Percentiles rank a stretch among this genome's conserved stretches.
Conservation (phyloP, 2,113 vertebrate genomes). For the Pygoscelis adeliae region DNA sequence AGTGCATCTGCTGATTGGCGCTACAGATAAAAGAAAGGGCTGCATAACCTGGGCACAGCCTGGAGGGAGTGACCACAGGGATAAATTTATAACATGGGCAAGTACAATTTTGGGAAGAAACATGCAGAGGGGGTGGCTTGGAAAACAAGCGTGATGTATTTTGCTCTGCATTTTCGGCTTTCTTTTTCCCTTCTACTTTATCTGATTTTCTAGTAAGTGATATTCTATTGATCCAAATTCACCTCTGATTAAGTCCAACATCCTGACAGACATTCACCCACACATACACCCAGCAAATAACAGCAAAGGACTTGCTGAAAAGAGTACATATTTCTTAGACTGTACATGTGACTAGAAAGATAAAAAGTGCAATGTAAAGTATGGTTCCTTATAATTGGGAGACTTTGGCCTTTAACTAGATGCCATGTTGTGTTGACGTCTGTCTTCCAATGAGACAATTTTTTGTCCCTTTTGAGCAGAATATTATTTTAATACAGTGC, state of each 20-base stretch:
- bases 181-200: background rate
- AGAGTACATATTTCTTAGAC: background rate
- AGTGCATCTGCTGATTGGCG: background rate
- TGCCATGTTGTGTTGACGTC: background rate
- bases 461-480: conserved; percentile 1
- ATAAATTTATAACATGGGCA: background rate
- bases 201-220: conserved; percentile 30
- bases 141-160: background rate
- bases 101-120: background rate
- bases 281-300: background rate
- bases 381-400: background rate
- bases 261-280: conserved; percentile 3
- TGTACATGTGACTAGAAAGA: background rate
- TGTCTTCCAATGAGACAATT: background rate
- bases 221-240: conserved; percentile 52
- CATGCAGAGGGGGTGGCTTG: background rate
- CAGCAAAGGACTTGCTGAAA: background rate
- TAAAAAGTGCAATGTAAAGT: background rate
- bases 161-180: conserved; percentile 19
- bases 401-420: background rate
- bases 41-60: background rate
- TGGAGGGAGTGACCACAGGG: background rate
- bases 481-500: background rate
- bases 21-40: background rate
- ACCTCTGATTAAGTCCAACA: conserved; percentile 37